Conservation (phyloP, 2,113 vertebrate species). For the Colistium nudipinnis region DNA sequence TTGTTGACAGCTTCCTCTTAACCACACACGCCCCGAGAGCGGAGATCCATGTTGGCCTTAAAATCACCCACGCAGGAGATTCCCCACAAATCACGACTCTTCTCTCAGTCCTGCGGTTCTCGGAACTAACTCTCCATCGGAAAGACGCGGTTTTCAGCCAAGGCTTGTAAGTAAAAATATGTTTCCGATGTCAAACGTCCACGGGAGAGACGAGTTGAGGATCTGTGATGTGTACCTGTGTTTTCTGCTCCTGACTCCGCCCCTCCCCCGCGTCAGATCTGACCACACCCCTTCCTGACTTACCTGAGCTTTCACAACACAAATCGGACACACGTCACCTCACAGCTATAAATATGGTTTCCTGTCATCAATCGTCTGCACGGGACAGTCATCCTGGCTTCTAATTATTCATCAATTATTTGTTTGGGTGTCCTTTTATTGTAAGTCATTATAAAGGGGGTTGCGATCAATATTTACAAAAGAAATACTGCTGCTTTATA, state of each 20-base stretch:
- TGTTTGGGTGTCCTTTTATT: no score
- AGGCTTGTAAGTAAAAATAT: neutral
- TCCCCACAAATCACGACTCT: slow-evolving; percentile 12
- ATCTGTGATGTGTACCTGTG: slow-evolving; percentile 38
- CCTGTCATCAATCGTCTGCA: neutral
- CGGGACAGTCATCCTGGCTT: neutral
- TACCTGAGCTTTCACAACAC: slow-evolving; percentile 17
- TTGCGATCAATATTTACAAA: no score
- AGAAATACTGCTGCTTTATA: no score
- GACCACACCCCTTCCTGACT: slow-evolving; percentile 59
- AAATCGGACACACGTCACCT: neutral
- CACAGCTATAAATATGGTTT: neutral
- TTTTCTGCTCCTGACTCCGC: slow-evolving; percentile 12
- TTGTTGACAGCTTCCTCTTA: neutral
- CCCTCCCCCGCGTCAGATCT: neutral
- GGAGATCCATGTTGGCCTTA: slow-evolving; percentile 47
- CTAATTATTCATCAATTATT: no score
- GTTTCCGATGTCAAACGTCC: neutral
- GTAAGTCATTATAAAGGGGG: no score
- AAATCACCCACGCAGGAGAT: slow-evolving; percentile 17
- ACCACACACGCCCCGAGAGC: slow-evolving; percentile 4
- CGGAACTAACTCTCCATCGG: neutral
- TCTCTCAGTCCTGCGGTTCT: neutral
- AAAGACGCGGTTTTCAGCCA: accelerated
- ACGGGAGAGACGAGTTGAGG: neutral